Evolutionary conservation across 2,113 vertebrate species (phyloP).

Genomic region (Phoenicopterus ruber): DNA sequence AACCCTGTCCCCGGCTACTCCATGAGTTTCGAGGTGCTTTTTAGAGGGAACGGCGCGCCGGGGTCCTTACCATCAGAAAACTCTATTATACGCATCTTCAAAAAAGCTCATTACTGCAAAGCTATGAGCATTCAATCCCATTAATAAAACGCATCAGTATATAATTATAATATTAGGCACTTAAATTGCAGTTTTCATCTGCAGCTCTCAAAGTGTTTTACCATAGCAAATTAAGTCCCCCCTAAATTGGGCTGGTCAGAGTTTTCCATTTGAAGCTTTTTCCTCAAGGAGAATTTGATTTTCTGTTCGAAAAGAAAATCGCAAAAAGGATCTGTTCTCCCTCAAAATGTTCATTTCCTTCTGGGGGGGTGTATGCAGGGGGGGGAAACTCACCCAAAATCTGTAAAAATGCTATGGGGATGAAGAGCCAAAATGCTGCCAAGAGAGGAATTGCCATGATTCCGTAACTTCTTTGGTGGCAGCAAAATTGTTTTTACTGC

Average conservation of each 20-base stretch:
- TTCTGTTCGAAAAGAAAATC: neutral
- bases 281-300: neutral
- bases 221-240: slow-evolving; percentile 16
- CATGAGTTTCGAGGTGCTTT: neutral
- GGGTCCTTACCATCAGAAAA: slow-evolving; percentile 40
- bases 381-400: neutral
- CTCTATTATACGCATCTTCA: slow-evolving; percentile 31
- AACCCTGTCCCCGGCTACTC: neutral
- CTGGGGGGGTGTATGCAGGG: rapidly evolving
- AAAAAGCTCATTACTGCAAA: slow-evolving; percentile 57
- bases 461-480: neutral
- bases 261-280: slow-evolving; percentile 4
- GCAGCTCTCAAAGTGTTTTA: slow-evolving; percentile 21
- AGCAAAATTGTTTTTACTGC: neutral
- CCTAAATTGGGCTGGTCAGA: neutral
- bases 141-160: slow-evolving; percentile 57
- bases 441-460: neutral
- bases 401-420: neutral
- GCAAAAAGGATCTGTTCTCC: neutral
- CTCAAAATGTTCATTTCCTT: neutral
- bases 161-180: slow-evolving; percentile 58
- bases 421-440: neutral
- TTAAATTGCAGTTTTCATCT: slow-evolving; percentile 64
- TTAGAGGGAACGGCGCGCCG: neutral
- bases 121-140: slow-evolving; percentile 44